A percentile compares a stretch with the other conserved stretches of the same genome.
Conservation (phyloP, 2,797 vertebrate species). For the Silurus aristotelis region DNA sequence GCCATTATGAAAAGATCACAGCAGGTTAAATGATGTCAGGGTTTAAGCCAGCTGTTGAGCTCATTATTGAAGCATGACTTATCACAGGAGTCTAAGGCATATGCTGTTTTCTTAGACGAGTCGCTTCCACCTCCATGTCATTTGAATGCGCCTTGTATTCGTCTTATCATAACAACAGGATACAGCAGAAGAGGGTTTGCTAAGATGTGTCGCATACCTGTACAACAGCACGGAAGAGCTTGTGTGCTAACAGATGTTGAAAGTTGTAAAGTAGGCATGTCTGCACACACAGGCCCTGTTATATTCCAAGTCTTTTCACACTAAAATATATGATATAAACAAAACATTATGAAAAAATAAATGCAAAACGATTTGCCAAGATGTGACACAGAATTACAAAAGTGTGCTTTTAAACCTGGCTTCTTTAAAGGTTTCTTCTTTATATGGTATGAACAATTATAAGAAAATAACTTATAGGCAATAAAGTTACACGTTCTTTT, state of each 20-base stretch:
- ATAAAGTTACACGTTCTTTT: no score
- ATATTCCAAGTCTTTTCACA: neutral
- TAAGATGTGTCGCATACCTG: constrained; percentile 21
- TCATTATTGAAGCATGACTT: constrained; percentile 45
- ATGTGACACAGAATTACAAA: constrained; percentile 7
- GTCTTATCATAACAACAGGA: constrained; percentile 30
- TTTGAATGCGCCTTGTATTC: constrained; percentile 21
- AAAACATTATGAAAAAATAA: neutral
- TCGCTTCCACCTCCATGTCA: neutral
- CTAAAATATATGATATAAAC: neutral
- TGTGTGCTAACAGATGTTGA: constrained; percentile 5
- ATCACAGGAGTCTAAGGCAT: neutral
- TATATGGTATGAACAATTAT: no score
- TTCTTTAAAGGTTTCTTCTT: no score
- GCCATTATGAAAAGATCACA: neutral
- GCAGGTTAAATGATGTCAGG: constrained; percentile 20
- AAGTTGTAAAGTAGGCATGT: neutral
- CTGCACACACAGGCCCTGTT: neutral
- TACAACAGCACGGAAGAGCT: constrained; percentile 17
- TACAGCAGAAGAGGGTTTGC: constrained; percentile 19
- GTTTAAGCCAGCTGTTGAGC: constrained; percentile 58
- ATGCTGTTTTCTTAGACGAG: neutral
- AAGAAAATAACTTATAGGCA: no score
- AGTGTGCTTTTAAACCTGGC: neutral
- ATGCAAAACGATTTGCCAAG: neutral